phyloP scores from a whole-genome alignment of 1,140 invertebrate genomes.

The Thalassaphorura encarpata region DNA sequence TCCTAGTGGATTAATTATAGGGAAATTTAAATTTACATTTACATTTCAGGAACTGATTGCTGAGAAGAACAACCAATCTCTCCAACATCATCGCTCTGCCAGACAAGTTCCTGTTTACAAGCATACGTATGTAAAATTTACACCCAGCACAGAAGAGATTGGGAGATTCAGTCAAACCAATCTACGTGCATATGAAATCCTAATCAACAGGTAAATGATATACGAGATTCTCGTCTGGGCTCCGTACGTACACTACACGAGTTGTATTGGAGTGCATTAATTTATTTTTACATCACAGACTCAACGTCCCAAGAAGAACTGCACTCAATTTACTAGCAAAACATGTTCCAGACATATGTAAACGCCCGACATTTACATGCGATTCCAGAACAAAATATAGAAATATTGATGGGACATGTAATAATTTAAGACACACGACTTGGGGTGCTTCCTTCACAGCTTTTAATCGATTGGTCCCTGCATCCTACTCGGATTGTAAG shows the following conservation, averaged over 20 bases:
- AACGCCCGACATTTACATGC: background rate
- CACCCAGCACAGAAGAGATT: conserved; percentile 9
- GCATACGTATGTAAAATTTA: conserved; percentile 1
- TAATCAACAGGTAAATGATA: conserved; percentile 3
- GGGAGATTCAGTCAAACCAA: conserved; percentile 5
- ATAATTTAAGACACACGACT: conserved; percentile 42
- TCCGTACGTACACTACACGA: background rate
- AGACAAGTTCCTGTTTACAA: too few relatives aligned
- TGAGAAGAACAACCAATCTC: too few relatives aligned
- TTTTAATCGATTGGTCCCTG: conserved; percentile 45
- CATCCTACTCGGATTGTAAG: conserved; percentile 51
- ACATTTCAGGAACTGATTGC: too few relatives aligned
- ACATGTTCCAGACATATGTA: background rate
- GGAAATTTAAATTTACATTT: too few relatives aligned
- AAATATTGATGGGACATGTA: conserved; percentile 43
- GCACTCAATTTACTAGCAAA: conserved; percentile 3
- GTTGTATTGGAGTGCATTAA: background rate
- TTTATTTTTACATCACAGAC: background rate
- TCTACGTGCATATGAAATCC: conserved; percentile 1
- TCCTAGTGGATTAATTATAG: too few relatives aligned
- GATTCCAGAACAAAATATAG: conserved; percentile 35
- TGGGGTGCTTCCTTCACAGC: conserved; percentile 50
- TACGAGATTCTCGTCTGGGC: background rate
- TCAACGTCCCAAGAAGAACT: background rate
- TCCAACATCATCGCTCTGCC: too few relatives aligned